Evolutionary conservation across 2,797 vertebrate species (phyloP), one percentile per base, ranked within the genome.

Genomic region (Hybognathus amarus): DNA sequence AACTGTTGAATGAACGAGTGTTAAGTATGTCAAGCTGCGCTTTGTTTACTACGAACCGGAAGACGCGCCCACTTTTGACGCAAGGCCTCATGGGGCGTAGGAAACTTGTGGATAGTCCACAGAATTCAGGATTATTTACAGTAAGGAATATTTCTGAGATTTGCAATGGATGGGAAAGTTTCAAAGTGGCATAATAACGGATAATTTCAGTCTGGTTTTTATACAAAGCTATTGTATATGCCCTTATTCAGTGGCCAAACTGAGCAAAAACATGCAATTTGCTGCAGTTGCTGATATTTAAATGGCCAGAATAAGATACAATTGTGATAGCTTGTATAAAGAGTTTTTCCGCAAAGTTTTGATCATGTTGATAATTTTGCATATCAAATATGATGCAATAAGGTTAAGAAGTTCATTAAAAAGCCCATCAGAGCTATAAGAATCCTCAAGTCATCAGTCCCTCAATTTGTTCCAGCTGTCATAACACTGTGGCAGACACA

Each of bases 401-500:
- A 5, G 22, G 47, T 42, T 27, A 42, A 10, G 6, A 61, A 30
- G 11, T 59, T 47, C 6, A 30, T 71, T 70, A 69, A 27, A 59
- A 8, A 42, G 24, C 45, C 5, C 12, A 17, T 18, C 47, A 50
- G 47, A 36, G 6, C 54, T 71, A n/a, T 17, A 17, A 36, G 17
- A 52, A 52, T 79, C 56, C n/a, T 36, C 20, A 40, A 63, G 66
- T 63, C 76, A 50, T 40, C 27, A 5, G 33, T 27, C 1, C 27
- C 20, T 24, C 22, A n/a, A 47, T 42, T 45, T 38, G 45, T 30
- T 15, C 56, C 54, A 59, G 69, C 76, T 86, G 76, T 79, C 82
- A 73, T 77, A 79, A 64, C 85, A 79, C 74, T 18, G 24, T 33
- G 50, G 33, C 36, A 75, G 10, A 80, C 15, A 36, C 36, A 76